Percentiles rank a stretch among this genome's conserved stretches.
Conservation (phyloP, 2,113 vertebrate species). For the Spea bombifrons region DNA sequence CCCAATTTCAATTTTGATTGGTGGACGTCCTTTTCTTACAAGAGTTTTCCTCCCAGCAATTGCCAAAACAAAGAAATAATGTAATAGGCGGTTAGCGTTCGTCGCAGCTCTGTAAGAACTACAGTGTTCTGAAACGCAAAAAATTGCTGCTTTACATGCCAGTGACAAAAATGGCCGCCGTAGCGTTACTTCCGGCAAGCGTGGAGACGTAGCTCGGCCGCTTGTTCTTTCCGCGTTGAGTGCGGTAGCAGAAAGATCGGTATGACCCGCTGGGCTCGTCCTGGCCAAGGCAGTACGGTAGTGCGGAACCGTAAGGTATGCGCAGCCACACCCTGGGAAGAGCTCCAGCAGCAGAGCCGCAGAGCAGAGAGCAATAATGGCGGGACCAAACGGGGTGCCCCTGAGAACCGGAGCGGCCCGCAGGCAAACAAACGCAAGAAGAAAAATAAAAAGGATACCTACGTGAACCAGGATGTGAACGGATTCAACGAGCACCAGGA, state of each 20-base stretch:
- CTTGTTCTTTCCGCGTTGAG: not conserved
- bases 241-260: not conserved
- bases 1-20: too few species aligned
- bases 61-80: too few species aligned
- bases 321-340: slow-evolving; percentile 83
- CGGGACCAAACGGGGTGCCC: not conserved
- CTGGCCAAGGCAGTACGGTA: slow-evolving; percentile 76
- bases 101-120: too few species aligned
- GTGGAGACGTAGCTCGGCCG: not conserved
- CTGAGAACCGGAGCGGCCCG: slow-evolving; percentile 35
- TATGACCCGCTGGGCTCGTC: slow-evolving; percentile 90
- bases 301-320: slow-evolving; percentile 65
- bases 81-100: too few species aligned
- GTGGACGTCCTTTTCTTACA: too few species aligned
- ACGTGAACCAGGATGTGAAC: slow-evolving; percentile 80
- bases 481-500: slow-evolving; percentile 68
- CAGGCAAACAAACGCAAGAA: slow-evolving; percentile 57
- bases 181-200: not conserved
- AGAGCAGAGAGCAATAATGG: not conserved
- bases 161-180: slow-evolving; percentile 30
- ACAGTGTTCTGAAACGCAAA: too few species aligned
- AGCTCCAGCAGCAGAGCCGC: slow-evolving; percentile 57
- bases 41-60: too few species aligned
- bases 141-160: not conserved
- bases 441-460: slow-evolving; percentile 74